Percentiles rank a stretch among this genome's conserved stretches.
Evolutionary conservation across 2,888 invertebrate species (phyloP).

Genomic region (Belgica antarctica): DNA sequence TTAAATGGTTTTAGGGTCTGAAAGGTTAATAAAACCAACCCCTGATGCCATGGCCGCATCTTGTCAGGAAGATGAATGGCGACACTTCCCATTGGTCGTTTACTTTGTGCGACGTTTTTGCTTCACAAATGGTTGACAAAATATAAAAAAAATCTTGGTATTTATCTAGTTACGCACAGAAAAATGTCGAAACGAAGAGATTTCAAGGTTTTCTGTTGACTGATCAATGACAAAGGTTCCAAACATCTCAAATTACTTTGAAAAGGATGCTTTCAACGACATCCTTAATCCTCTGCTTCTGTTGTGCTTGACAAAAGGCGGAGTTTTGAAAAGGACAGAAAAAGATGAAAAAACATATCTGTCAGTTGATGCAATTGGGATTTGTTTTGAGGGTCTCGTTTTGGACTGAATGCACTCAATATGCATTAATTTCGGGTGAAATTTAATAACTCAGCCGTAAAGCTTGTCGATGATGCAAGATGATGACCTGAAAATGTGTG

Average conservation of each 20-base stretch:
- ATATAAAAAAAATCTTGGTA: neutral
- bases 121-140: slow-evolving; percentile 38
- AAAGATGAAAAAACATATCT: slow-evolving; percentile 23
- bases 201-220: slow-evolving; percentile 19
- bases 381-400: neutral
- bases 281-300: slow-evolving; percentile 31
- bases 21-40: neutral
- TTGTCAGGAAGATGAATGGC: neutral
- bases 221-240: neutral
- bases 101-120: slow-evolving; percentile 7
- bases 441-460: slow-evolving; percentile 29
- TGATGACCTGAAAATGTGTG: slow-evolving; percentile 36
- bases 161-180: no score
- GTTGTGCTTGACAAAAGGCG: slow-evolving; percentile 31
- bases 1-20: neutral
- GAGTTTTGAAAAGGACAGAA: slow-evolving; percentile 31
- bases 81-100: slow-evolving; percentile 29
- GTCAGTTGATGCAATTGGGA: slow-evolving; percentile 37
- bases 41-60: neutral
- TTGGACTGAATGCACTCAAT: neutral
- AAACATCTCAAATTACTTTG: neutral
- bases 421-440: neutral
- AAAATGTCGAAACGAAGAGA: slow-evolving; percentile 16
- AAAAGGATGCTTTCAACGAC: slow-evolving; percentile 29
- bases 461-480: slow-evolving; percentile 32